phyloP scores from a whole-genome alignment of 2,888 invertebrate species.

The Agriopis marginaria region DNA sequence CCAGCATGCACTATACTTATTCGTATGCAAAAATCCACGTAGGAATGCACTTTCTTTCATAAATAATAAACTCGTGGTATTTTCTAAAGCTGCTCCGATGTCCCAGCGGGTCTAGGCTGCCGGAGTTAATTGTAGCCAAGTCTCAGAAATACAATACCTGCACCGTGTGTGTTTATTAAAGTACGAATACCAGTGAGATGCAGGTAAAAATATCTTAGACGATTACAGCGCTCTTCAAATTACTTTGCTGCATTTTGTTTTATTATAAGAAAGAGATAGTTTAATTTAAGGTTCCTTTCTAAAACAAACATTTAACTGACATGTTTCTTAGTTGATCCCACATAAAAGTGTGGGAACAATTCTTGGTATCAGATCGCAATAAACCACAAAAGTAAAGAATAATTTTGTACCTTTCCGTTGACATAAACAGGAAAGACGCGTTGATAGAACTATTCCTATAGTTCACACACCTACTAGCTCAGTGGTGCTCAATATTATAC shows the following conservation, averaged over 20 bases:
- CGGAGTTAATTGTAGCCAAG: conserved; percentile 7
- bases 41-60: conserved; percentile 2
- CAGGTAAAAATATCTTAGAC: too few relatives aligned
- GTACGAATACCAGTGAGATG: too few relatives aligned
- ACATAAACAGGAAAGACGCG: too few relatives aligned
- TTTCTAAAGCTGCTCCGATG: neutral
- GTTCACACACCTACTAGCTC: too few relatives aligned
- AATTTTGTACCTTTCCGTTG: too few relatives aligned
- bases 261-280: too few relatives aligned
- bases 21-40: neutral
- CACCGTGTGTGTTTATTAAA: neutral
- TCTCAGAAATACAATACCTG: neutral
- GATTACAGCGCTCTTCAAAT: too few relatives aligned
- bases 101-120: neutral
- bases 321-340: neutral
- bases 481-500: too few relatives aligned
- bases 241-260: neutral
- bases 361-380: too few relatives aligned
- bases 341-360: too few relatives aligned
- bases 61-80: conserved; percentile 5
- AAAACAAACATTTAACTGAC: neutral
- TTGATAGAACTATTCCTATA: too few relatives aligned
- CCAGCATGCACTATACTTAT: neutral
- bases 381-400: too few relatives aligned
- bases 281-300: neutral